Conservation (phyloP, 1,140 invertebrate genomes). For the Nephotettix cincticeps region DNA sequence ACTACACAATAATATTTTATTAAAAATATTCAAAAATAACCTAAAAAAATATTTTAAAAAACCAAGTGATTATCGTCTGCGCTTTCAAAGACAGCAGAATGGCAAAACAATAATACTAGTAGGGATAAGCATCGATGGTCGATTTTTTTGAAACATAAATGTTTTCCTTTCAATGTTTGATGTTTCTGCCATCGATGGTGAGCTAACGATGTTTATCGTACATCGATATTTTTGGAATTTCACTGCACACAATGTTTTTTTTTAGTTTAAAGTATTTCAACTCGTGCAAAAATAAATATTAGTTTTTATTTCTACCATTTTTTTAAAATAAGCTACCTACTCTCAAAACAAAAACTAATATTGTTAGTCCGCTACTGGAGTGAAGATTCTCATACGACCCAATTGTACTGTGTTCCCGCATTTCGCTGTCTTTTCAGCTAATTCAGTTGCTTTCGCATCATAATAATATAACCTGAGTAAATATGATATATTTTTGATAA, state of each 20-base stretch:
- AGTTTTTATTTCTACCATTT: conserved; percentile 2
- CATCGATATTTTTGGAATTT: no score
- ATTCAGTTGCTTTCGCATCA: background rate
- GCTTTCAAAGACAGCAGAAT: no score
- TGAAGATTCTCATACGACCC: background rate
- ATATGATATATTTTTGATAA: no score
- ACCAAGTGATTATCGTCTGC: no score
- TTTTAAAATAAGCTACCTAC: background rate
- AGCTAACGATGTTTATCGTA: conserved; percentile 10
- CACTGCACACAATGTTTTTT: background rate
- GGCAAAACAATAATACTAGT: no score
- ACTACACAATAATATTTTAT: no score
- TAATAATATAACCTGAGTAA: conserved; percentile 12
- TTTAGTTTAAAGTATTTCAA: conserved; percentile 6
- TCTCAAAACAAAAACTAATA: conserved; percentile 9
- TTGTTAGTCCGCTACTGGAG: conserved; percentile 1
- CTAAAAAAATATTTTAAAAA: no score
- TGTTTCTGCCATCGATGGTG: conserved; percentile 5
- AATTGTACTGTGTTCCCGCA: conserved; percentile 6
- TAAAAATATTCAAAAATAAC: no score
- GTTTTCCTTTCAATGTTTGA: conserved; percentile 6
- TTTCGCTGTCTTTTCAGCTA: background rate
- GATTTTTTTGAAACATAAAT: conserved; percentile 1
- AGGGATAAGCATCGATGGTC: background rate
- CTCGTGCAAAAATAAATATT: background rate